A percentile compares a stretch with the other conserved stretches of the same genome.
These are phyloP conservation scores for Cloeon dipterum DNA, from an alignment of 2,888 invertebrate genomes.

Conservation along the genomic window DNA sequence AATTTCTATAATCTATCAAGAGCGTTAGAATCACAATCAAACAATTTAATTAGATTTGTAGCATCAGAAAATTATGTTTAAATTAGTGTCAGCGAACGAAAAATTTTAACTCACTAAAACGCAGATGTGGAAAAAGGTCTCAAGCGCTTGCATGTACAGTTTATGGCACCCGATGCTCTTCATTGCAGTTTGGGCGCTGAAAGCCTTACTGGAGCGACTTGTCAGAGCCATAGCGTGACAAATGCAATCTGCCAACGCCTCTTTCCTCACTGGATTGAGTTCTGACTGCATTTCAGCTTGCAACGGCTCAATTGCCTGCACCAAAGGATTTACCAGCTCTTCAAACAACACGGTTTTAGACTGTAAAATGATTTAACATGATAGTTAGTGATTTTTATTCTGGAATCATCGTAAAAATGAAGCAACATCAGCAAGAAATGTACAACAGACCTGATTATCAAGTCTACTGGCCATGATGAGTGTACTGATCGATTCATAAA, in stretches of 20 bases:
- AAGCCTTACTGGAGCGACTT: conserved; percentile 30
- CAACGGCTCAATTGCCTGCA: conserved; percentile 18
- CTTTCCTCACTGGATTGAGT: conserved; percentile 7
- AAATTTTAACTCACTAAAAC: conserved; percentile 16
- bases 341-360: conserved; percentile 12
- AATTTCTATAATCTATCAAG: too few species aligned
- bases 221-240: conserved; percentile 25
- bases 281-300: conserved; percentile 15
- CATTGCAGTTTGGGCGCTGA: conserved; percentile 26
- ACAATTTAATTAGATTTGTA: too few species aligned
- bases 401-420: not conserved
- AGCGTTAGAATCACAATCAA: too few species aligned
- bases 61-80: too few species aligned
- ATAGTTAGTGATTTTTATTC: not conserved
- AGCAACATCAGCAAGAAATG: conserved; percentile 1
- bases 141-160: conserved; percentile 23
- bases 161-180: conserved; percentile 23
- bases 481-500: conserved; percentile 29
- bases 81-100: too few species aligned
- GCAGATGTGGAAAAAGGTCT: conserved; percentile 23
- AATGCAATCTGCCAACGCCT: conserved; percentile 11
- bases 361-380: not conserved
- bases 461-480: conserved; percentile 25
- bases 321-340: conserved; percentile 21
- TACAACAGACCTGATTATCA: conserved; percentile 16